Evolutionary conservation across 2,888 invertebrate genomes (phyloP), one percentile per base, ranked within the genome.

Genomic region (Dorcus hopei): DNA sequence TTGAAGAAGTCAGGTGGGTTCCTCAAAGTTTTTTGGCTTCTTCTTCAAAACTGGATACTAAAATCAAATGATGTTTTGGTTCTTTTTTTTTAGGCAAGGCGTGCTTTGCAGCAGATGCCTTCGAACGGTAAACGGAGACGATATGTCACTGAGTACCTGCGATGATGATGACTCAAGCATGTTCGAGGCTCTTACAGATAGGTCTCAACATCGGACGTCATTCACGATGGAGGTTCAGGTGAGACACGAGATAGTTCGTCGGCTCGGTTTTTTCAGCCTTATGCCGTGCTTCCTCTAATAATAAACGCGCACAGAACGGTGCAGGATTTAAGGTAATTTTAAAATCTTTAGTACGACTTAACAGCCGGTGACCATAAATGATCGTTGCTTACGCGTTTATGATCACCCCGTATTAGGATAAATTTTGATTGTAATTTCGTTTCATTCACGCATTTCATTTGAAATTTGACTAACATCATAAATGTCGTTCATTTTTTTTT

Each of bases 41-140:
- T 14, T 14, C 14, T 1, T 14, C 14, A 14, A 14, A 14, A 41
- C 4, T 41, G 1, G 11, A 41, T 2, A 41, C 4, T 7, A 11
- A 2, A 11, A 41, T 3, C 41, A 41, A 41, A 11, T 41, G n/a
- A 53, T 58, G 40, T 45, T 61, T 51, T 61, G 54, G 61, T 19
- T 61, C 63, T 58, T 74, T 74, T 58, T 74, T 74, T 14, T 3
- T 78, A 91, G 91, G 73, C 90, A 91, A 83, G 92, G 91, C 9
- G 90, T 91, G 72, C 83, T 92, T 71, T 93, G 93, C 77, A 87
- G 88, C 69, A 85, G 90, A 70, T 93, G 93, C 75, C 81, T 92
- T 53, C 83, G 91, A 60, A 87, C 85, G 49, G 84, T 87, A 54
- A 85, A 85, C 57, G 78, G 77, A 52, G 87, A 87, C 64, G 85